A percentile compares a stretch with the other conserved stretches of the same genome.
These are phyloP conservation scores for Dryomyza anilis DNA, from an alignment of 2,888 invertebrate species.

Conservation along the genomic window DNA sequence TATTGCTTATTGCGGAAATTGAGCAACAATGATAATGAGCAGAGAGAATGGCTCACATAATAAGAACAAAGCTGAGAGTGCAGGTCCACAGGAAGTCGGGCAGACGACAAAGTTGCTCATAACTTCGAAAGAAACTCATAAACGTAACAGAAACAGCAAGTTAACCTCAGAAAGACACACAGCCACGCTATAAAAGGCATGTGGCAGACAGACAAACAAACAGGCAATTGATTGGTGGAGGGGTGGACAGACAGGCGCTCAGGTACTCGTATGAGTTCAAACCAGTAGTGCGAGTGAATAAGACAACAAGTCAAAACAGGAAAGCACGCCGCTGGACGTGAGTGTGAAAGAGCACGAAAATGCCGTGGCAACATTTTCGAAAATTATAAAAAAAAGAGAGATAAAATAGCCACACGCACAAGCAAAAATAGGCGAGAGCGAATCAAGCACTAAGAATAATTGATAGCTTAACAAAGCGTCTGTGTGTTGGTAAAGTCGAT, in stretches of 20 bases:
- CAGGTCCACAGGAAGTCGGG: not conserved
- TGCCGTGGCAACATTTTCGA: slow-evolving; percentile 5
- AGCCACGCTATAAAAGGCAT: too few relatives aligned
- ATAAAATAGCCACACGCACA: not conserved
- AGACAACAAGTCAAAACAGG: not conserved
- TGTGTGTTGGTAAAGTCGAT: too few relatives aligned
- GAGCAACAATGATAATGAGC: not conserved
- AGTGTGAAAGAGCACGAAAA: slow-evolving; percentile 5
- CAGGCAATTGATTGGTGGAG: too few relatives aligned
- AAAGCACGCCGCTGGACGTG: not conserved
- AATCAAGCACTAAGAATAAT: too few relatives aligned
- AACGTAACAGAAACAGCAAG: not conserved
- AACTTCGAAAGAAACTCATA: not conserved
- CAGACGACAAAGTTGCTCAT: not conserved
- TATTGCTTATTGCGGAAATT: too few relatives aligned
- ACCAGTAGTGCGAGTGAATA: not conserved
- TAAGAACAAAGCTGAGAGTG: not conserved
- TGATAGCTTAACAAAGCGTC: too few relatives aligned
- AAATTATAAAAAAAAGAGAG: slow-evolving; percentile 21
- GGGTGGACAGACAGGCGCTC: not conserved
- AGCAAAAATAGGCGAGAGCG: slow-evolving; percentile 38
- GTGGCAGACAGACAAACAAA: too few relatives aligned
- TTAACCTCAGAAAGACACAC: not conserved
- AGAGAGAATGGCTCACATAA: not conserved
- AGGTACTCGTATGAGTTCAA: not conserved